Evolutionary conservation across 2,113 vertebrate genomes (phyloP).

Genomic region (Chionis minor): DNA sequence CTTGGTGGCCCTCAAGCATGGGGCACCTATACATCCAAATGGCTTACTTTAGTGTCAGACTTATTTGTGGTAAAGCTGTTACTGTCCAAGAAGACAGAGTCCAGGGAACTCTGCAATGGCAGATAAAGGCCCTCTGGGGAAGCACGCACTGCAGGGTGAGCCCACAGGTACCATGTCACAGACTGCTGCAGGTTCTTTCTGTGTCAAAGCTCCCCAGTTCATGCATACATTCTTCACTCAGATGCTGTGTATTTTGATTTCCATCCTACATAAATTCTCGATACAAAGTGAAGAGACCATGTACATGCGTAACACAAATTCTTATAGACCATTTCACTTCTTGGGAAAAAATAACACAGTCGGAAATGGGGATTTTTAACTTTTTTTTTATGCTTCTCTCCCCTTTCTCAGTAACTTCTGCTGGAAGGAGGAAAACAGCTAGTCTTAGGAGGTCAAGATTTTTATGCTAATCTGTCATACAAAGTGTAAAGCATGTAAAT

Average conservation of each 20-base stretch:
- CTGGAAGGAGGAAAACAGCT: neutral
- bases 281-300: constrained; percentile 49
- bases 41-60: neutral
- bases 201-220: neutral
- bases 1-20: neutral
- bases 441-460: neutral
- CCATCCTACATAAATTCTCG: constrained; percentile 49
- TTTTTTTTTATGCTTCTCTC: neutral
- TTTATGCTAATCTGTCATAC: neutral
- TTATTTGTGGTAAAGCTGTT: neutral
- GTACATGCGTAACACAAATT: constrained; percentile 56
- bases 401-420: constrained; percentile 1
- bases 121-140: neutral
- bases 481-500: neutral
- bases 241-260: constrained; percentile 80
- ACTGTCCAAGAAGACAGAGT: neutral
- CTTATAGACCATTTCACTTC: constrained; percentile 57
- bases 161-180: neutral
- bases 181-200: neutral
- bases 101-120: neutral
- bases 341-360: constrained; percentile 3
- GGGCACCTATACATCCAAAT: neutral
- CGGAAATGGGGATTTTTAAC: neutral
- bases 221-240: constrained; percentile 59
- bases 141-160: neutral